These are phyloP conservation scores for Malurus elegans DNA, from an alignment of 2,113 vertebrate species.

Conservation along the genomic window DNA sequence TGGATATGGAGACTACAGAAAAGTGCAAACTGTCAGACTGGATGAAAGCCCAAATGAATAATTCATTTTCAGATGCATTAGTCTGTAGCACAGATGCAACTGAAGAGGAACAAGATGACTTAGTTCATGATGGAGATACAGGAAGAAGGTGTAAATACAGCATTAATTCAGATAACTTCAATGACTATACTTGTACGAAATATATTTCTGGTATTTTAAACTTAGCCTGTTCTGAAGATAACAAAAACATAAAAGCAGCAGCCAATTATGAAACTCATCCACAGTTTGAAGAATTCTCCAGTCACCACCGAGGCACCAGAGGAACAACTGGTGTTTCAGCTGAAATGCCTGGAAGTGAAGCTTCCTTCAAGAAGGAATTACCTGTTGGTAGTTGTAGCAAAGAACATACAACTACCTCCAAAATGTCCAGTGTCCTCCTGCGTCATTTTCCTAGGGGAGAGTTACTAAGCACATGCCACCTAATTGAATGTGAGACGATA, in stretches of 20 bases:
- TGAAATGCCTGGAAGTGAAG: background rate
- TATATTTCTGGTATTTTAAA: background rate
- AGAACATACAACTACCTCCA: slow-evolving; percentile 14
- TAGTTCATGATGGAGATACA: slow-evolving; percentile 74
- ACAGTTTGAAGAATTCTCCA: background rate
- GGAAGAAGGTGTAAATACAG: background rate
- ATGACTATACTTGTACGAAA: background rate
- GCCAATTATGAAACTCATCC: background rate
- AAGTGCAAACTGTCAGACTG: background rate
- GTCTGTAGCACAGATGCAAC: slow-evolving; percentile 67
- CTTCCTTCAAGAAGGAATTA: background rate
- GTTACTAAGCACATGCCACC: slow-evolving; percentile 53
- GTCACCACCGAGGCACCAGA: background rate
- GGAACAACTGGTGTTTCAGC: background rate
- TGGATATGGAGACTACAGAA: background rate
- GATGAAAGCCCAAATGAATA: slow-evolving; percentile 36
- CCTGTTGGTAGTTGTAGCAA: background rate
- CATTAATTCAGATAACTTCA: background rate
- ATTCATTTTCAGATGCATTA: background rate
- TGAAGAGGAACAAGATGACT: slow-evolving; percentile 81
- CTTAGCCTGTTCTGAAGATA: background rate
- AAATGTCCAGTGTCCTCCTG: slow-evolving; percentile 72
- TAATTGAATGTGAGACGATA: slow-evolving; percentile 82
- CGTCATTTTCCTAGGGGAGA: slow-evolving; percentile 78
- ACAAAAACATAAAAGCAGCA: background rate